Base-by-base conservation (phyloP, 2,888 invertebrate genomes). In the Cloeon dipterum region DNA sequence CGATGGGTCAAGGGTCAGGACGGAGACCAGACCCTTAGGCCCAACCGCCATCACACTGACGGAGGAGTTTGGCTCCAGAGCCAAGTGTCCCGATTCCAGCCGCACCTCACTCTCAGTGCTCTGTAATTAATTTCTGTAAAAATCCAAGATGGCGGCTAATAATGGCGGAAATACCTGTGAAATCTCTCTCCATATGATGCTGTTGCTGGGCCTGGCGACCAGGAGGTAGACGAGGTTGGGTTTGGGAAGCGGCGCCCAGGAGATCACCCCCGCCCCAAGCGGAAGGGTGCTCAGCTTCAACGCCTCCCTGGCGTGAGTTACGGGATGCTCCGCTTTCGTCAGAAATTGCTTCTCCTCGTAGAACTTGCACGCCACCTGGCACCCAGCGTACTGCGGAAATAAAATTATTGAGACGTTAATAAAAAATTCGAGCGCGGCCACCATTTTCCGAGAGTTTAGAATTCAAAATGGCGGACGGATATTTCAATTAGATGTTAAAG, bases 351-450 rank as follows among this genome's bases (percentile, higher is more conserved):
- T 68, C 54, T 70, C 70, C 34, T 64, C 62, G 52, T 73, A 73
- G 50, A 74, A 74, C 46, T 68, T 65, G 52, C 74, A 74, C 20
- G 74, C 73, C 46, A 71, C 68, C 55, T 71, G 70, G 53, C 74
- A 74, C 35, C 74, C 74, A 37, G 70, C 69, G 51, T 71, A 71
- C 74, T 74, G 66, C 38, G 61, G 63, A 43, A 46, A 50, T 49
- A 37, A 39, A n/a, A n/a, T n/a, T n/a, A n/a, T n/a, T n/a, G n/a
- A n/a, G n/a, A n/a, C n/a, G n/a, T n/a, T n/a, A n/a, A n/a, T n/a
- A n/a, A n/a, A n/a, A n/a, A n/a, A n/a, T n/a, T n/a, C n/a, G n/a
- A n/a, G n/a, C n/a, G n/a, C n/a, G n/a, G n/a, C n/a, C n/a, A n/a
- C n/a, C n/a, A n/a, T n/a, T n/a, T n/a, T n/a, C n/a, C n/a, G n/a